These are phyloP conservation scores for Sciaenops ocellatus DNA, from an alignment of 2,797 vertebrate genomes.

Conservation along the genomic window DNA sequence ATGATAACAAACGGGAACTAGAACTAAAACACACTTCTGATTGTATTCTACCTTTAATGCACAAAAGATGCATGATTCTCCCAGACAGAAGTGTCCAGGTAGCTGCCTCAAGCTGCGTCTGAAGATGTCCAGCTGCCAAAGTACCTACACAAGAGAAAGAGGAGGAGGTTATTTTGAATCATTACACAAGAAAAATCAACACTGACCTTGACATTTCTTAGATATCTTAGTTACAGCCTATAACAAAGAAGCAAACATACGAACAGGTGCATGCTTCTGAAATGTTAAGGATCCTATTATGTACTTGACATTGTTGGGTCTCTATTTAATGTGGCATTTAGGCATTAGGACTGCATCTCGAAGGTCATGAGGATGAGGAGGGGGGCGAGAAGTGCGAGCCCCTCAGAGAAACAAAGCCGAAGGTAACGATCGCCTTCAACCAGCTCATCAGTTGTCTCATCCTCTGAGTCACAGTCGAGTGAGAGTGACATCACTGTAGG, in stretches of 20 bases:
- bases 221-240: not conserved
- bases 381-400: conserved; percentile 7
- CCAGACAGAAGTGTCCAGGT: conserved; percentile 94
- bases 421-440: conserved; percentile 59
- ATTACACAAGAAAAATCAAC: not conserved
- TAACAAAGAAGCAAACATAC: not conserved
- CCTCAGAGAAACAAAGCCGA: conserved; percentile 50
- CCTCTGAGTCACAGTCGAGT: conserved; percentile 70
- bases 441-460: conserved; percentile 61
- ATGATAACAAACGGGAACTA: not conserved
- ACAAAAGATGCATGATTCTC: conserved; percentile 98
- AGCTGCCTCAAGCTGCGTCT: conserved; percentile 95
- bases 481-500: conserved; percentile 62
- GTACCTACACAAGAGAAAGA: conserved; percentile 84
- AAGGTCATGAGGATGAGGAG: conserved; percentile 49
- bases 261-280: not conserved
- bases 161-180: not conserved
- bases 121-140: conserved; percentile 99
- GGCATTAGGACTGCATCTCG: conserved; percentile 13
- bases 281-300: too few relatives aligned
- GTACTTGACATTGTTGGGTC: not conserved
- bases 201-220: not conserved
- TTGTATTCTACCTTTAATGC: conserved; percentile 92
- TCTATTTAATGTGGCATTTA: conserved; percentile 23
- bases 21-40: not conserved